A percentile compares a stretch with the other conserved stretches of the same genome.
Conservation (phyloP, 2,888 invertebrate genomes). For the Megamerina dolium region DNA sequence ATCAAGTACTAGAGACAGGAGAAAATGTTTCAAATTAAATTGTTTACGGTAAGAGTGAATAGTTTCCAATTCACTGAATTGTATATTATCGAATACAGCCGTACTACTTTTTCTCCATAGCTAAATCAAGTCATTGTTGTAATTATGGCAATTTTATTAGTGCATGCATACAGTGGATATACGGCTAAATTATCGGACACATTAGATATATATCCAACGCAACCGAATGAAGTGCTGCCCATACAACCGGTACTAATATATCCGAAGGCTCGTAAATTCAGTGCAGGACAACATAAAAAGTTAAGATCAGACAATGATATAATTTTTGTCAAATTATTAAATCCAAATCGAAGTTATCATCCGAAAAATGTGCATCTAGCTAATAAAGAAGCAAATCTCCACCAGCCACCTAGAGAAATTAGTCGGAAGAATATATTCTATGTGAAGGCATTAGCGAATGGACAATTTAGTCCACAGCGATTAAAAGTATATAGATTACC, state of each 20-base stretch:
- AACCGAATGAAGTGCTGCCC: constrained; percentile 36
- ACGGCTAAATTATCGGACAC: no score
- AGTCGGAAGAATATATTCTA: constrained; percentile 39
- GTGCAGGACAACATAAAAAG: constrained; percentile 27
- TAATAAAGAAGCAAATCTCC: constrained; percentile 13
- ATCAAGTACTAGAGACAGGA: no score
- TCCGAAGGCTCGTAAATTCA: constrained; percentile 25
- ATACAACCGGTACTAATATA: constrained; percentile 39
- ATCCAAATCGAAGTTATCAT: constrained; percentile 31
- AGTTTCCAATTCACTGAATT: no score
- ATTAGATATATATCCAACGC: constrained; percentile 13
- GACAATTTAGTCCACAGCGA: constrained; percentile 40
- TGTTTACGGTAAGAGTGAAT: no score
- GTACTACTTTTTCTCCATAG: no score
- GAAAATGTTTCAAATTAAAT: no score
- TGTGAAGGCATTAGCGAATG: constrained; percentile 38
- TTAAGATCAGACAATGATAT: constrained; percentile 28
- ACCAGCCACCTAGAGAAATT: constrained; percentile 20
- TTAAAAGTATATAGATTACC: constrained; percentile 39
- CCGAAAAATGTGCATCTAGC: constrained; percentile 30
- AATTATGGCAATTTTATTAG: no score
- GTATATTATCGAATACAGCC: no score
- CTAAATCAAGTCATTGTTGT: no score
- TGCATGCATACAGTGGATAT: no score
- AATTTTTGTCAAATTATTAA: constrained; percentile 37